These are phyloP conservation scores for Synanceia verrucosa DNA, from an alignment of 2,797 vertebrate genomes.

Conservation along the genomic window DNA sequence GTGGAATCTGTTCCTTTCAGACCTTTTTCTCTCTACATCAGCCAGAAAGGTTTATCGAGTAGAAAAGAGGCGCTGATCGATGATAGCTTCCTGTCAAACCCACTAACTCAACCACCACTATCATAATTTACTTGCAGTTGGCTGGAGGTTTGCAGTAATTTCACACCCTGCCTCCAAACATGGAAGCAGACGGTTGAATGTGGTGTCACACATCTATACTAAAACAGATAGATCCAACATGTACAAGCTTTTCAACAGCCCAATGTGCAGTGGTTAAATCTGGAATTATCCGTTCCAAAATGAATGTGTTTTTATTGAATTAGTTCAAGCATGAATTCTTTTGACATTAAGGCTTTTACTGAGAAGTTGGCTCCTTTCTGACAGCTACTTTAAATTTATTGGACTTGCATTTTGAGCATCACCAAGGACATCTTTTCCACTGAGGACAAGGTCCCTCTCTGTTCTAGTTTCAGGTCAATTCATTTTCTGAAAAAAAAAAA, in stretches of 20 bases:
- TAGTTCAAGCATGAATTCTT: not conserved
- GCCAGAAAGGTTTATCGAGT: conserved; percentile 24
- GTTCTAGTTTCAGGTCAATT: not conserved
- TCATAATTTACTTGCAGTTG: conserved; percentile 7
- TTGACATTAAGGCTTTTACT: not conserved
- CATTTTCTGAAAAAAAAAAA: not conserved
- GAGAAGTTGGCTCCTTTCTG: not conserved
- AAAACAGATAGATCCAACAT: not conserved
- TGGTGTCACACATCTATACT: not conserved
- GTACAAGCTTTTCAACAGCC: not conserved
- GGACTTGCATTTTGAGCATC: not conserved
- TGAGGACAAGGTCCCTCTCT: not conserved
- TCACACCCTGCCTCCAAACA: not conserved
- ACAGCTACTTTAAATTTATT: not conserved
- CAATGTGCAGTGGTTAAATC: not conserved
- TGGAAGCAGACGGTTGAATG: not conserved
- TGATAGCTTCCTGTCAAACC: conserved; percentile 9
- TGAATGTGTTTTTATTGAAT: not conserved
- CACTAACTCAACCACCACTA: conserved; percentile 14
- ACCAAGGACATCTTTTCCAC: not conserved
- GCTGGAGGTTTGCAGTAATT: conserved; percentile 2
- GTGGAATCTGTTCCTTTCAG: not conserved
- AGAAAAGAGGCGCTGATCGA: conserved; percentile 26
- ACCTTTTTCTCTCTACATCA: not conserved
- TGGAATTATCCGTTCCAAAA: not conserved